These are phyloP conservation scores for Anthoscopus minutus DNA, from an alignment of 2,113 vertebrate species.

Conservation along the genomic window DNA sequence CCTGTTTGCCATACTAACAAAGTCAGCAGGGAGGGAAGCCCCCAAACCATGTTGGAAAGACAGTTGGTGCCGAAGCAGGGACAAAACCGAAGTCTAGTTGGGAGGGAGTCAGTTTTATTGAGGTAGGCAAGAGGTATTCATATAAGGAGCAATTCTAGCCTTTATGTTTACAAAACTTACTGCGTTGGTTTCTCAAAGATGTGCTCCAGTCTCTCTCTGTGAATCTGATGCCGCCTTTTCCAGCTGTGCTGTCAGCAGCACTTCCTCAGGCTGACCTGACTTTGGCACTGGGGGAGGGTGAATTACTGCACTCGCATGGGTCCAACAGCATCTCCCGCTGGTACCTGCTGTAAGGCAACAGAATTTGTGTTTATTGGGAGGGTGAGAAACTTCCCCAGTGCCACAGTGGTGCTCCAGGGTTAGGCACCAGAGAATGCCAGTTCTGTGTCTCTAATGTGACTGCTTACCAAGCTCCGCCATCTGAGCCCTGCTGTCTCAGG, in stretches of 20 bases:
- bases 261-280: neutral
- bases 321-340: neutral
- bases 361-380: neutral
- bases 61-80: neutral
- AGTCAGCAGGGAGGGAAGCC: neutral
- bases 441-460: fast-evolving
- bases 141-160: neutral
- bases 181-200: neutral
- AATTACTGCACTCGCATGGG: fast-evolving
- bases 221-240: neutral
- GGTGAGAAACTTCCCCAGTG: neutral
- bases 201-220: neutral
- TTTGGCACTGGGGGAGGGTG: neutral
- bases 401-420: neutral
- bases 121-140: neutral
- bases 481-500: neutral
- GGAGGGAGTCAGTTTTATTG: neutral
- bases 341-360: neutral
- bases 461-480: neutral
- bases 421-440: fast-evolving
- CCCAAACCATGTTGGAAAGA: fast-evolving
- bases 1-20: neutral
- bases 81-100: neutral
- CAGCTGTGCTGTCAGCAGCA: neutral
- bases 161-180: neutral